Evolutionary conservation across 1,140 invertebrate species (phyloP).

Genomic region (Polypedilum pembai): DNA sequence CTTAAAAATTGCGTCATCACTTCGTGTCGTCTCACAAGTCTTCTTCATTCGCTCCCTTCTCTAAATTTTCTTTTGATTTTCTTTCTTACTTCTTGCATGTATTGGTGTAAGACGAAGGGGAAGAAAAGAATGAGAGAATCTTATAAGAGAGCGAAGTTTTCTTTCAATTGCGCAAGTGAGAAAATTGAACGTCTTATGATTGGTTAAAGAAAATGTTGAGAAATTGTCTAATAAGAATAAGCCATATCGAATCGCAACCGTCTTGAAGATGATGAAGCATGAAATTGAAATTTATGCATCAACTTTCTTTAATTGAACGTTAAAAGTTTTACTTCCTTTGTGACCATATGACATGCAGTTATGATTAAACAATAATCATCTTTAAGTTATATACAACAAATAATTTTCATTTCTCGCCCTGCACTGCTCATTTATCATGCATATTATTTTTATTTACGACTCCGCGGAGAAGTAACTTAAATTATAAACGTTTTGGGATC

Average conservation of each 20-base stretch:
- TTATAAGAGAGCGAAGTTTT: constrained; percentile 7
- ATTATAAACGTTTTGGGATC: background rate
- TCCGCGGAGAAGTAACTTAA: background rate
- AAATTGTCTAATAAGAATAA: background rate
- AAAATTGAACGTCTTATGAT: background rate
- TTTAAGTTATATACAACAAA: background rate
- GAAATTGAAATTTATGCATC: constrained; percentile 8
- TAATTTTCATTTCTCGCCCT: background rate
- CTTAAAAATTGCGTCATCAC: background rate
- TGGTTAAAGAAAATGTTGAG: background rate
- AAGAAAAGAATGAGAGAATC: constrained; percentile 6
- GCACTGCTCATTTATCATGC: background rate
- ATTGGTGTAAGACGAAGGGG: background rate
- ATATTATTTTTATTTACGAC: background rate
- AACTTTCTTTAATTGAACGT: constrained; percentile 21
- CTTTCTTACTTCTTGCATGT: background rate
- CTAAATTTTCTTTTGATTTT: background rate
- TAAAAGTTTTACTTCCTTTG: constrained; percentile 16
- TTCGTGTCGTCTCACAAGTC: background rate
- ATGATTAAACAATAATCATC: background rate
- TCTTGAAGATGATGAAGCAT: constrained; percentile 16
- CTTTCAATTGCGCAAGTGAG: constrained; percentile 10
- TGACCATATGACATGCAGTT: constrained; percentile 15
- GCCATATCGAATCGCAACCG: background rate
- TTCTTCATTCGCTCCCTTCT: background rate